Conservation (phyloP, 2,888 invertebrate genomes). For the Mantis religiosa region DNA sequence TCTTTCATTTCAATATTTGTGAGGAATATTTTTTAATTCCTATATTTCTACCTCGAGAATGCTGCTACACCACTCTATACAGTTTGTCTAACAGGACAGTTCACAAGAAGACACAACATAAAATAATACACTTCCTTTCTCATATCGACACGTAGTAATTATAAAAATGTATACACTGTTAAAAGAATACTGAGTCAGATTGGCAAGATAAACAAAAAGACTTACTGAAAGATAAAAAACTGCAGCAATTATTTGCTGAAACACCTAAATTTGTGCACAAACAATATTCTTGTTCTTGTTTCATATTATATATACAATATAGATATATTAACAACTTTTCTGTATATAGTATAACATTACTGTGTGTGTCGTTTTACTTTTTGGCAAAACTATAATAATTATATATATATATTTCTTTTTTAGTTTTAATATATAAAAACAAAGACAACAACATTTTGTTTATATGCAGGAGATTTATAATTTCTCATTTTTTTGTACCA, state of each 20-base stretch:
- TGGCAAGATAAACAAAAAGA: background rate
- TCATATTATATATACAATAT: background rate
- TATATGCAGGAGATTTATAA: background rate
- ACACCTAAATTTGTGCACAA: background rate
- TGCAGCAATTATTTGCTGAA: background rate
- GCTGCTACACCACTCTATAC: background rate
- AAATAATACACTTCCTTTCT: background rate
- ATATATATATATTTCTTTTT: background rate
- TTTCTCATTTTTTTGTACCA: background rate
- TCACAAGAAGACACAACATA: background rate
- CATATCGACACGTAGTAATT: background rate
- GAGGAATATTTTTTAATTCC: too few species aligned
- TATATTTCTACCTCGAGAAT: too few species aligned
- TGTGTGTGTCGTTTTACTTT: background rate
- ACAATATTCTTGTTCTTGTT: background rate
- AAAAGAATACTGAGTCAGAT: background rate
- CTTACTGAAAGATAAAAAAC: too few species aligned
- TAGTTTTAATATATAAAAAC: background rate
- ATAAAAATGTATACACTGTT: background rate
- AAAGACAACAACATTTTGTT: background rate
- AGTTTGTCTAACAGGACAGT: background rate
- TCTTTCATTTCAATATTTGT: too few species aligned
- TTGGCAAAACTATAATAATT: background rate
- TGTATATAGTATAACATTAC: background rate
- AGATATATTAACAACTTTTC: background rate